Conservation (phyloP, 2,888 invertebrate species). For the Macrophya alboannulata region DNA sequence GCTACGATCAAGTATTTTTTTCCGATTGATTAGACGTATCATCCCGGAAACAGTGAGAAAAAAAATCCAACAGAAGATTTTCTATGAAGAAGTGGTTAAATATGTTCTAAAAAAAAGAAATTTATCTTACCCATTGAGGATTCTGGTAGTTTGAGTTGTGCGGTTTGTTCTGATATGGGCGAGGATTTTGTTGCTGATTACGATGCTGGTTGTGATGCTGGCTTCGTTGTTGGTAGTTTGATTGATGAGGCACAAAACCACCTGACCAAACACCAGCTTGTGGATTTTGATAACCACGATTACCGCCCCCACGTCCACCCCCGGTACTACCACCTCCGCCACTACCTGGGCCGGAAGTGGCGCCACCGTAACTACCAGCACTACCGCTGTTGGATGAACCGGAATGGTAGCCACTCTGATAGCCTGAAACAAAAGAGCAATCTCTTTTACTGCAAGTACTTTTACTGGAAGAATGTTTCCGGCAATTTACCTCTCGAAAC, state of each 20-base stretch:
- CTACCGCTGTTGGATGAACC: conserved; percentile 58
- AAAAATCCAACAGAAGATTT: background rate
- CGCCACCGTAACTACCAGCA: conserved; percentile 56
- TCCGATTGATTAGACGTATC: background rate
- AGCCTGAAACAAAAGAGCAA: conserved; percentile 67
- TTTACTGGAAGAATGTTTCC: conserved; percentile 43
- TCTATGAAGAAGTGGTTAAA: background rate
- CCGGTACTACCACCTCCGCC: conserved; percentile 55
- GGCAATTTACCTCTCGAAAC: conserved; percentile 49
- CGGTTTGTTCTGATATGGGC: conserved; percentile 66
- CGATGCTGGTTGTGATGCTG: conserved; percentile 61
- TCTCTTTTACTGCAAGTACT: conserved; percentile 31
- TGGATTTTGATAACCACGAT: conserved; percentile 63
- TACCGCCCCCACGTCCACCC: conserved; percentile 60
- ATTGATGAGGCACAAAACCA: conserved; percentile 64
- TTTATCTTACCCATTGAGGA: conserved; percentile 63
- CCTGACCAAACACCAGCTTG: conserved; percentile 68
- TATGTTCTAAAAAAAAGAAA: background rate
- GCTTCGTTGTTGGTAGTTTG: conserved; percentile 64
- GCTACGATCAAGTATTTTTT: background rate
- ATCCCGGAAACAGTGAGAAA: background rate
- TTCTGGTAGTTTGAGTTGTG: conserved; percentile 64
- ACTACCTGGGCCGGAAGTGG: conserved; percentile 51
- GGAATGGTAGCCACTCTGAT: conserved; percentile 71
- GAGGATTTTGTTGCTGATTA: conserved; percentile 60